Conservation (phyloP, 2,113 vertebrate species). For the Enhydra lutris region DNA sequence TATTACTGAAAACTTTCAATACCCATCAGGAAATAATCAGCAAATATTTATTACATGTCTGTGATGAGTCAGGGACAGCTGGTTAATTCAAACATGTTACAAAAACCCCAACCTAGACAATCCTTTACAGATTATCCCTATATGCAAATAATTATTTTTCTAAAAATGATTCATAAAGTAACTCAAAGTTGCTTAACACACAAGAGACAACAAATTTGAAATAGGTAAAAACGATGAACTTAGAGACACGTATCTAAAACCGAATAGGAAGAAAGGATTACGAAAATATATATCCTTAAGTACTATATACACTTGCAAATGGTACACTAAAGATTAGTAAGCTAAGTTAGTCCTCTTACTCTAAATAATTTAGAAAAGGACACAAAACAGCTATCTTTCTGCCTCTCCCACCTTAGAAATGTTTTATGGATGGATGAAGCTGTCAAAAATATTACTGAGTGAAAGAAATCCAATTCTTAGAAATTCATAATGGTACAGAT, state of each 20-base stretch:
- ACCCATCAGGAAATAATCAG: not conserved
- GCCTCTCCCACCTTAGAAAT: not conserved
- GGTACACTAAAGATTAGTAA: not conserved
- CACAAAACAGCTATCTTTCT: not conserved
- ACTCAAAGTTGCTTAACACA: not conserved
- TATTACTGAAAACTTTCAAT: not conserved
- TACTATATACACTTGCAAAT: not conserved
- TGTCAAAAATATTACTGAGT: not conserved
- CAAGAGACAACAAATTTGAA: not conserved
- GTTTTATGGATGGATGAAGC: not conserved
- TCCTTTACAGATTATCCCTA: not conserved
- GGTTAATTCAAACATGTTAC: not conserved
- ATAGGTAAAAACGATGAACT: not conserved
- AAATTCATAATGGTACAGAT: not conserved
- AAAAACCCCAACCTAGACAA: not conserved
- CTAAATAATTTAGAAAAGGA: not conserved
- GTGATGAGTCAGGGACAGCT: not conserved
- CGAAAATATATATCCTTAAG: not conserved
- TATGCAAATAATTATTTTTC: not conserved
- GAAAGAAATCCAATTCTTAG: not conserved
- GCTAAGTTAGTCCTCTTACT: not conserved
- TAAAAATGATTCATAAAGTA: not conserved
- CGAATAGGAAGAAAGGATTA: not conserved
- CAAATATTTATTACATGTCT: not conserved
- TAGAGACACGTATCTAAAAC: not conserved